Conservation (phyloP, 2,888 invertebrate genomes). For the Cataglyphis albicans region DNA sequence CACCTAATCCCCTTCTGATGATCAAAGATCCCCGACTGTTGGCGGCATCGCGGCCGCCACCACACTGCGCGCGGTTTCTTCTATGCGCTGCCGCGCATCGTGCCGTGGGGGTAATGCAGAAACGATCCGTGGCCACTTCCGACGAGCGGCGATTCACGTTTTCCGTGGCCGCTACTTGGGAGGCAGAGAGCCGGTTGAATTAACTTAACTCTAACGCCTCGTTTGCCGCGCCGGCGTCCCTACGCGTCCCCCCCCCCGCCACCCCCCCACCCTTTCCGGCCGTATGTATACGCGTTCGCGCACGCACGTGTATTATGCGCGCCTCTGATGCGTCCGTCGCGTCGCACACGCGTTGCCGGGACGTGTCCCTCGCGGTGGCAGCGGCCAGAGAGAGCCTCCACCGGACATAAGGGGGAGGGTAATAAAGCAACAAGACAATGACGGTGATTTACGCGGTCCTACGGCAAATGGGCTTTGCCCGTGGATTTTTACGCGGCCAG, state of each 20-base stretch:
- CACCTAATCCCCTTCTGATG: slow-evolving; percentile 67
- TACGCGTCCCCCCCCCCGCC: neutral
- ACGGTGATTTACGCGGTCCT: slow-evolving; percentile 79
- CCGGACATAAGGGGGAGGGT: slow-evolving; percentile 56
- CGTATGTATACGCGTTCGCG: neutral
- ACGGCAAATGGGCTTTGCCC: slow-evolving; percentile 78
- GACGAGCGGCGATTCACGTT: slow-evolving; percentile 69
- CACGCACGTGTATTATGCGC: neutral
- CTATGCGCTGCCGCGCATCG: slow-evolving; percentile 39
- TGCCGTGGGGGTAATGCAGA: slow-evolving; percentile 68
- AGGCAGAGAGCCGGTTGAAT: slow-evolving; percentile 69
- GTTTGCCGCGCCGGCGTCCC: slow-evolving; percentile 54
- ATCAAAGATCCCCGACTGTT: slow-evolving; percentile 69
- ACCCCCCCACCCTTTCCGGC: neutral
- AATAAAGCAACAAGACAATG: slow-evolving; percentile 80
- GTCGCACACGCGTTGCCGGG: slow-evolving; percentile 7
- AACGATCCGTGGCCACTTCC: slow-evolving; percentile 72
- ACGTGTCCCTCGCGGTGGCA: slow-evolving; percentile 43
- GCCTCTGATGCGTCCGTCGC: slow-evolving; percentile 15
- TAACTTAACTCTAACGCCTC: slow-evolving; percentile 70
- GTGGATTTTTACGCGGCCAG: slow-evolving; percentile 69
- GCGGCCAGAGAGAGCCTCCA: slow-evolving; percentile 34
- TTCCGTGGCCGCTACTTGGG: slow-evolving; percentile 72
- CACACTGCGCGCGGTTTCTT: slow-evolving; percentile 60
- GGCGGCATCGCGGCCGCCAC: slow-evolving; percentile 40